Conservation (phyloP, 2,113 vertebrate genomes). For the Daubentonia madagascariensis region DNA sequence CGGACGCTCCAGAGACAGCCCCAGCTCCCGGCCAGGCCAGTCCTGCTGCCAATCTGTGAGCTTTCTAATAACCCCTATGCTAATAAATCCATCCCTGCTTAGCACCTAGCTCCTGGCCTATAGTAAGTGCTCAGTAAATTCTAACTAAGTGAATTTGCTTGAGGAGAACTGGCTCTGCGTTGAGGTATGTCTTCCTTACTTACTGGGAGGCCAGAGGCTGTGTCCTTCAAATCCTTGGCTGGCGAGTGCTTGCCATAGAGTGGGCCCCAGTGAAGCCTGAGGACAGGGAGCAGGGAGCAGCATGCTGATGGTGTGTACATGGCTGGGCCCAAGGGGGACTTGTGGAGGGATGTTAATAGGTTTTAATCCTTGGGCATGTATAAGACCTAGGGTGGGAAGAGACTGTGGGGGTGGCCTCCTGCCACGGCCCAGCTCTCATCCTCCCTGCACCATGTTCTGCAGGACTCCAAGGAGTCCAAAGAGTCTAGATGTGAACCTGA, state of each 20-base stretch:
- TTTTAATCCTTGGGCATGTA: not conserved
- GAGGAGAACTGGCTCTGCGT: not conserved
- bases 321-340: not conserved
- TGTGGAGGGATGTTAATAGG: not conserved
- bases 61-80: not conserved
- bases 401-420: not conserved
- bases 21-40: not conserved
- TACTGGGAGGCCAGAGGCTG: not conserved
- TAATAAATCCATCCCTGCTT: not conserved
- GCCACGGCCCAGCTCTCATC: too few relatives aligned
- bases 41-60: not conserved
- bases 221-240: not conserved
- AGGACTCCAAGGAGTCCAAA: not conserved
- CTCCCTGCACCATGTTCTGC: not conserved
- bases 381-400: not conserved
- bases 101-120: not conserved
- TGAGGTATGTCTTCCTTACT: not conserved
- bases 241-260: not conserved
- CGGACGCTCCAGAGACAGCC: not conserved
- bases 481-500: not conserved
- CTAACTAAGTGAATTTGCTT: not conserved
- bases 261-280: not conserved
- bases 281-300: not conserved
- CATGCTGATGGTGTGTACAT: rapidly evolving
- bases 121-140: not conserved